Evolutionary conservation across 2,888 invertebrate species (phyloP).

Genomic region (Tiliacea aurago): DNA sequence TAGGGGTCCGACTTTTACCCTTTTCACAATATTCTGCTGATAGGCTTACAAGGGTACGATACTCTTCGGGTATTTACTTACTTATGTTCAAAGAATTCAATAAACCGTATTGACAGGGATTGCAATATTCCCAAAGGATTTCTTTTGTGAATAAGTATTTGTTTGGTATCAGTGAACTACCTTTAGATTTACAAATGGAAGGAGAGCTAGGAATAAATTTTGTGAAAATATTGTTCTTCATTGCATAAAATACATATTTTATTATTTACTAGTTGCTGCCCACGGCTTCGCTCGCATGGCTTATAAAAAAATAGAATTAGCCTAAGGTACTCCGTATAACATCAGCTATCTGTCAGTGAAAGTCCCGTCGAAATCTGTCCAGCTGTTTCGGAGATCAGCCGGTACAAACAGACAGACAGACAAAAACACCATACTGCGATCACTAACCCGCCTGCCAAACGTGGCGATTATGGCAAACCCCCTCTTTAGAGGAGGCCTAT

Average conservation of each 20-base stretch:
- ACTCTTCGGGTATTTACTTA: constrained; percentile 48
- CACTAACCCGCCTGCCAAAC: too few relatives aligned
- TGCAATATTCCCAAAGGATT: constrained; percentile 46
- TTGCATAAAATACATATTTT: background rate
- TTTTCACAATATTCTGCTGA: constrained; percentile 45
- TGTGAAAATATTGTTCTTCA: background rate
- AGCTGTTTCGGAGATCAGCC: too few relatives aligned
- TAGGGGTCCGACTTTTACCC: constrained; percentile 48
- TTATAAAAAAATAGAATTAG: too few relatives aligned
- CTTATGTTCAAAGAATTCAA: constrained; percentile 62
- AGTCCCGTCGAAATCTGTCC: too few relatives aligned
- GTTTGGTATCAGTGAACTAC: constrained; percentile 37
- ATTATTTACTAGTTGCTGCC: too few relatives aligned
- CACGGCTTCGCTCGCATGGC: too few relatives aligned
- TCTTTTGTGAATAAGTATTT: constrained; percentile 38
- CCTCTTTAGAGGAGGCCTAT: too few relatives aligned
- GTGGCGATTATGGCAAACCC: too few relatives aligned
- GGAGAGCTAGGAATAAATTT: background rate
- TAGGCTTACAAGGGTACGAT: constrained; percentile 63
- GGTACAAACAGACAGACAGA: too few relatives aligned
- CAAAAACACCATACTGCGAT: too few relatives aligned
- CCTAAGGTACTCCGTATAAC: too few relatives aligned
- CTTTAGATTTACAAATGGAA: constrained; percentile 11
- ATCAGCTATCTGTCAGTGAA: too few relatives aligned
- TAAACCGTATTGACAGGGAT: constrained; percentile 52